A percentile compares a stretch with the other conserved stretches of the same genome.
These are phyloP conservation scores for Monopterus albus DNA, from an alignment of 2,113 vertebrate genomes.

Conservation along the genomic window DNA sequence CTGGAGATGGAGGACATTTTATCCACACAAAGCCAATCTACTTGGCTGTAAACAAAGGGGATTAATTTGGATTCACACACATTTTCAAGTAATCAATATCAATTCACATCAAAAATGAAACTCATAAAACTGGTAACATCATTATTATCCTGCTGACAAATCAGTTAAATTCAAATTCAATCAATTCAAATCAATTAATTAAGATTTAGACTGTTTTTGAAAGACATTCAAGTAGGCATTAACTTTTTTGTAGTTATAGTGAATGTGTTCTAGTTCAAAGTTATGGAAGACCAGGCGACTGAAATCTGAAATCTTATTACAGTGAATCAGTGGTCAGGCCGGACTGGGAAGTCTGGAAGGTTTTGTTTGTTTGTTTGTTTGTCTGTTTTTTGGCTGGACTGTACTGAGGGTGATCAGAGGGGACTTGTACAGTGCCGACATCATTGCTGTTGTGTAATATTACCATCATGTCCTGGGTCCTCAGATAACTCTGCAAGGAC, in stretches of 20 bases:
- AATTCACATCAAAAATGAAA: constrained; percentile 9
- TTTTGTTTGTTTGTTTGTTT: too few species aligned
- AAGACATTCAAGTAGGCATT: neutral
- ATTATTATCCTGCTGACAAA: constrained; percentile 8
- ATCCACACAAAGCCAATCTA: constrained; percentile 25
- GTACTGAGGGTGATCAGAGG: constrained; percentile 15
- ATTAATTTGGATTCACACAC: constrained; percentile 29
- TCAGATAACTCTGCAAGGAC: constrained; percentile 27
- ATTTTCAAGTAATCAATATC: constrained; percentile 17
- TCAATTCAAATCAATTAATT: constrained; percentile 16
- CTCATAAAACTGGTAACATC: constrained; percentile 4
- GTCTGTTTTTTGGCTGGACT: constrained; percentile 28
- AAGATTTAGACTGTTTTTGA: neutral
- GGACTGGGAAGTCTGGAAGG: too few species aligned
- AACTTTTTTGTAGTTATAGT: neutral
- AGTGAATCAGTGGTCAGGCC: too few species aligned
- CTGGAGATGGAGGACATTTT: constrained; percentile 16
- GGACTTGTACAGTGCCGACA: constrained; percentile 25
- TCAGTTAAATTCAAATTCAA: too few species aligned
- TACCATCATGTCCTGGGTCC: constrained; percentile 19
- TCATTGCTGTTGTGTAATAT: constrained; percentile 55
- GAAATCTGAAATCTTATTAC: neutral
- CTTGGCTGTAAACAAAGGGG: constrained; percentile 5
- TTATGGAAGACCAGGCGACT: neutral
- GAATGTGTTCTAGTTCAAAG: constrained; percentile 3